Percentiles rank a stretch among this genome's conserved stretches.
Conservation (phyloP, 2,888 invertebrate species). For the Orgyia antiqua region DNA sequence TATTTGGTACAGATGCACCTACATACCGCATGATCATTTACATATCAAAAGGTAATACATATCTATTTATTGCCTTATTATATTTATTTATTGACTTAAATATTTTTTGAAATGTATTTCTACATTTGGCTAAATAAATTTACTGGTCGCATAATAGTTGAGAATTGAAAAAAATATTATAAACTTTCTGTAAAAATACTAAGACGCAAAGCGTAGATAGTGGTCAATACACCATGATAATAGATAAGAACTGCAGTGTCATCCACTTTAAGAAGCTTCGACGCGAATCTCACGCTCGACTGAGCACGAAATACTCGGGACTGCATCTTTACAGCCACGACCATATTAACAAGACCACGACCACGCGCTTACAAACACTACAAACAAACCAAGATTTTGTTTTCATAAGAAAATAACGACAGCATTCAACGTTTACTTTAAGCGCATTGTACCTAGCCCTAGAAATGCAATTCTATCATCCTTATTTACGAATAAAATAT, state of each 20-base stretch:
- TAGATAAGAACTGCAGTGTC: slow-evolving; percentile 47
- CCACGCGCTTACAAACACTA: slow-evolving; percentile 22
- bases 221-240: slow-evolving; percentile 40
- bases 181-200: too few relatives aligned
- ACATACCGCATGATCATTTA: too few relatives aligned
- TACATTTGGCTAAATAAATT: too few relatives aligned
- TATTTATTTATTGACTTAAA: too few relatives aligned
- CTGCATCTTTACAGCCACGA: slow-evolving; percentile 30
- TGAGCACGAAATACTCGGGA: slow-evolving; percentile 29
- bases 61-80: too few relatives aligned
- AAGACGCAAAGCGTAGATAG: slow-evolving; percentile 12
- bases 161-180: too few relatives aligned
- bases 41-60: too few relatives aligned
- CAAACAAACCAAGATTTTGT: slow-evolving; percentile 35
- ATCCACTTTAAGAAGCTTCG: slow-evolving; percentile 42
- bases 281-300: slow-evolving; percentile 30
- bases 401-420: slow-evolving; percentile 34
- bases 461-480: slow-evolving; percentile 4
- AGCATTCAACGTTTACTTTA: slow-evolving; percentile 8
- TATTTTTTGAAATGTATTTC: too few relatives aligned
- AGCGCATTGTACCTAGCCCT: too few relatives aligned
- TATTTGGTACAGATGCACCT: too few relatives aligned
- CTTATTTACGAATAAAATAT: too few relatives aligned
- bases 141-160: too few relatives aligned
- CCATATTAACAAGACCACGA: slow-evolving; percentile 36